These are phyloP conservation scores for Rhizoglyphus robini DNA, from an alignment of 1,140 invertebrate genomes.

Conservation along the genomic window DNA sequence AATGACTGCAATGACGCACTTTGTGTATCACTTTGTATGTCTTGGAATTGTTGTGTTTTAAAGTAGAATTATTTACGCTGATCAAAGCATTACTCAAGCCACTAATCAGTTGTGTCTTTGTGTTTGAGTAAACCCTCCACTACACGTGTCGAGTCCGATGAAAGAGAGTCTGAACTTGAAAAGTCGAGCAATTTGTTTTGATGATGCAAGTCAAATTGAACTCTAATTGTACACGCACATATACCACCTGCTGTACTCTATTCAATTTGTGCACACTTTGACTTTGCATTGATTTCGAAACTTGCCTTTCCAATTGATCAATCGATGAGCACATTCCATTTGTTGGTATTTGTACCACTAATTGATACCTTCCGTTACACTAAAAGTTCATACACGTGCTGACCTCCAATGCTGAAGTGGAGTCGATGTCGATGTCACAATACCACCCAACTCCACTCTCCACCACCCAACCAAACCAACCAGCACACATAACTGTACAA, in stretches of 20 bases:
- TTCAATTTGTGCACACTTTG: too few relatives aligned
- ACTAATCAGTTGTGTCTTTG: too few relatives aligned
- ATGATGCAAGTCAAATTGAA: background rate
- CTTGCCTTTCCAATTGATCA: background rate
- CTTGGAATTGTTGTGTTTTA: too few relatives aligned
- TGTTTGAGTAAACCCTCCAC: too few relatives aligned
- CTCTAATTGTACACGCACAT: background rate
- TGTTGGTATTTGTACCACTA: background rate
- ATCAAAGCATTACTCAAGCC: too few relatives aligned
- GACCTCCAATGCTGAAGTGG: background rate
- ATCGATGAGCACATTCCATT: background rate
- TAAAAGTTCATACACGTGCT: background rate
- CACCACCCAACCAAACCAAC: background rate
- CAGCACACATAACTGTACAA: background rate
- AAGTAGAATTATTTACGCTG: too few relatives aligned
- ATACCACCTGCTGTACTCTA: background rate
- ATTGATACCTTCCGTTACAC: background rate
- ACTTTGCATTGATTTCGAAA: background rate
- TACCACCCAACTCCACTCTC: background rate
- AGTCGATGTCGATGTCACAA: background rate
- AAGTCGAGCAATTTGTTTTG: too few relatives aligned
- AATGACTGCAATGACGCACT: too few relatives aligned
- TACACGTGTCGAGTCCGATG: too few relatives aligned
- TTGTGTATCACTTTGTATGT: too few relatives aligned
- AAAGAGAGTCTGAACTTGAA: too few relatives aligned